Percentiles rank a stretch among this genome's conserved stretches.
These are phyloP conservation scores for Heteromyza rotundicornis DNA, from an alignment of 2,888 invertebrate genomes.

Conservation along the genomic window DNA sequence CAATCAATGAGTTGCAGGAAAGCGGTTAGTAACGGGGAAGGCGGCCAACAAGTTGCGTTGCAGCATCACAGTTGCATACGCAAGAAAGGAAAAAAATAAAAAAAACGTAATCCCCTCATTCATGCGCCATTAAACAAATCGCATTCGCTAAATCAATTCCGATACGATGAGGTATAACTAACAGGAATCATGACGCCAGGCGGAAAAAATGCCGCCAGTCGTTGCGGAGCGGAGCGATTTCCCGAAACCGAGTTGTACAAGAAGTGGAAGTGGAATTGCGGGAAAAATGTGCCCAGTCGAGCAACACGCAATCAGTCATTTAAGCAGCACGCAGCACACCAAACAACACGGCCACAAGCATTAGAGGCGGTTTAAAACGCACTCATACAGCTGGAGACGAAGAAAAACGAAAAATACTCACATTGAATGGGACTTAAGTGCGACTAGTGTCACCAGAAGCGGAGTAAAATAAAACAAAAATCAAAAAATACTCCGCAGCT, in stretches of 20 bases:
- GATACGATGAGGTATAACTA: no score
- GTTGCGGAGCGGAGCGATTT: background rate
- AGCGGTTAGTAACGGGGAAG: no score
- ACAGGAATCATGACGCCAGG: conserved; percentile 10
- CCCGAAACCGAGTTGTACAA: no score
- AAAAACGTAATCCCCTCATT: background rate
- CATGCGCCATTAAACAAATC: conserved; percentile 8
- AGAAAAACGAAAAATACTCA: no score
- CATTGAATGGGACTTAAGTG: background rate
- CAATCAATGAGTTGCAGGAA: background rate
- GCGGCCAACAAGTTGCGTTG: no score
- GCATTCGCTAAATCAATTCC: conserved; percentile 1
- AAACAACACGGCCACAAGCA: background rate
- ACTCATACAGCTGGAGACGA: no score
- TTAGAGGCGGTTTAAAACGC: background rate
- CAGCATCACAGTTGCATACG: no score
- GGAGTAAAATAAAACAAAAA: no score
- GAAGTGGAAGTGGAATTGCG: no score
- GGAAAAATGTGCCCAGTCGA: background rate
- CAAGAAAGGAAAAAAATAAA: no score
- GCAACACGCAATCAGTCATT: conserved; percentile 3
- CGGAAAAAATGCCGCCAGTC: background rate
- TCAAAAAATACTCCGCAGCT: background rate
- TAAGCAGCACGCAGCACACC: background rate
- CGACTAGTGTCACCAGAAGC: conserved; percentile 22